Base-by-base conservation (phyloP, 2,797 vertebrate species). In the Hirundo rustica region DNA sequence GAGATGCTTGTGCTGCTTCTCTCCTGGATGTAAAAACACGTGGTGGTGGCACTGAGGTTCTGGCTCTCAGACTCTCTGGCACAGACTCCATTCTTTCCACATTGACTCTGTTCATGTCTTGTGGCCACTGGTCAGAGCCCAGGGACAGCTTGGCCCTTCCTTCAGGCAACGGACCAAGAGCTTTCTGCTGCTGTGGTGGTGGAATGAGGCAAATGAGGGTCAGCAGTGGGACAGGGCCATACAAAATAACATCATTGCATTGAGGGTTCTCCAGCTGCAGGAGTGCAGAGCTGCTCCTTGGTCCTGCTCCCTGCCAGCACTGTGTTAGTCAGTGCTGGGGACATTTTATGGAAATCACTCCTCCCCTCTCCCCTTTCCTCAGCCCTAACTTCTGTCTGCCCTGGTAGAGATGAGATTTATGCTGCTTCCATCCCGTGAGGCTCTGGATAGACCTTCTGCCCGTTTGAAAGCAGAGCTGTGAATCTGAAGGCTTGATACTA, bases 101-200 rank as follows among this genome's bases (percentile, higher is more conserved):
- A 3, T 1, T 15, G 40, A 7, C 23, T 50, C 10, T 34, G 40
- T 60, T 20, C 8, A 0, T 22, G 8, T 14, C 7, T 17, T 45
- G n/a, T 58, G 51, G 27, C 13, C 25, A 11, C 58, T 51, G 42
- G 3, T 34, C 79, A 72, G 30, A 79, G 0, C 20, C 47, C 38
- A 26, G 42, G 45, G 64, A 1, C 32, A 61, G 21, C 3, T 4
- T 73, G 60, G 25, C 60, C 29, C 1, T 50, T 72, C 32, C 34
- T 68, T 26, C 15, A 18, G 65, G 55, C n/a, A 19, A 0, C 9
- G 19, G 16, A 6, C 4, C 7, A 5, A 54, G 61, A 45, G 11
- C 10, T 65, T 23, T 8, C 38, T 62, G 9, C 57, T 54, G 4
- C 5, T 32, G 40, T 4, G 19, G 9, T 22, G 61, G 15, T 71